A percentile compares a stretch with the other conserved stretches of the same genome.
phyloP scores from a whole-genome alignment of 1,140 invertebrate genomes.

The Aphis craccivora region DNA sequence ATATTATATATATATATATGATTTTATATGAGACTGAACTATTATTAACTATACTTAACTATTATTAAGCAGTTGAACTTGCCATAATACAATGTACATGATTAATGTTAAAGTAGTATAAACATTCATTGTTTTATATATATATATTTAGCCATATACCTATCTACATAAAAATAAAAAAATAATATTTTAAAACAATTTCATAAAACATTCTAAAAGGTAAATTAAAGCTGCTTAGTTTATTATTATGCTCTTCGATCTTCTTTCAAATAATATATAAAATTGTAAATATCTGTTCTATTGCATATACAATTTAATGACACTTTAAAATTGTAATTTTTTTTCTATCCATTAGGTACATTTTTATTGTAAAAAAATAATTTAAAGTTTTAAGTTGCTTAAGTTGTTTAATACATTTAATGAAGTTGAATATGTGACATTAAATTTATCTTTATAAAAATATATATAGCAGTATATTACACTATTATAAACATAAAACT shows the following conservation, averaged over 20 bases:
- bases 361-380: not conserved
- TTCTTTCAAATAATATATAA: not conserved
- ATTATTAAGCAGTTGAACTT: not conserved
- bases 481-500: not conserved
- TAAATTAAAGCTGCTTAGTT: not conserved
- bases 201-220: not conserved
- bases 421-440: not conserved
- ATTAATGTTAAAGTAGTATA: not conserved
- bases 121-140: not conserved
- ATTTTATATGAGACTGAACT: not conserved
- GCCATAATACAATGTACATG: not conserved
- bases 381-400: not conserved
- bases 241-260: not conserved
- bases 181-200: not conserved
- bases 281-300: not conserved
- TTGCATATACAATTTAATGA: not conserved
- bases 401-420: not conserved
- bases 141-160: not conserved
- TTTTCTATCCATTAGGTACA: not conserved
- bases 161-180: not conserved
- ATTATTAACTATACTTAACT: too few relatives aligned
- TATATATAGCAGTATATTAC: not conserved
- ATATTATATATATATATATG: not conserved
- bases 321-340: not conserved
- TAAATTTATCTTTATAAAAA: slow-evolving; percentile 11